Evolutionary conservation across 2,888 invertebrate genomes (phyloP), one percentile per base, ranked within the genome.

Genomic region (Chrysolina haemoptera): DNA sequence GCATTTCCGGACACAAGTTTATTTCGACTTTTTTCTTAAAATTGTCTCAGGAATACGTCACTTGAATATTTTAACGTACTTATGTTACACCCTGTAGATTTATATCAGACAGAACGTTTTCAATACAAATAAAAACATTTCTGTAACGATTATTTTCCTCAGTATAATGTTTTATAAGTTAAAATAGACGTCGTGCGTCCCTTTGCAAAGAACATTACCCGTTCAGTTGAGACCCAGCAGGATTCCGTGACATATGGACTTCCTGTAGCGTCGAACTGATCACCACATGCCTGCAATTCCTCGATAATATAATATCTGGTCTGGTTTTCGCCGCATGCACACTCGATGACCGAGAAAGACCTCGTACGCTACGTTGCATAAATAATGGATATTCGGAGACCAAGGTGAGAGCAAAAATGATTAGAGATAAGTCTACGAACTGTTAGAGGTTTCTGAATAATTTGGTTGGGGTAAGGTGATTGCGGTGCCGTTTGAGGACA

Each of bases 321-420:
- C 14, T 59, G 10, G 35, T 27, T 59, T 53, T 18, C 20, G 55
- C 22, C 55, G 22, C 55, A 55, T 20, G 22, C 18, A 55, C 14
- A 8, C 59, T 35, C 59, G 59, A 14, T 59, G 16, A 8, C 35
- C 27, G 53, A 53, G 53, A 18, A 53, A 53, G 53, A 53, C 53
- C 53, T 11, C 18, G 53, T 53, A 12, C 53, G 53, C 20, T 18
- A 18, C 53, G 53, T 11, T 53, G 53, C 53, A 53, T 53, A 20
- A 53, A 53, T 53, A 53, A 53, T 20, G 53, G 5, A 20, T n/a
- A n/a, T 18, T 1, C 20, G 10, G 10, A 20, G 20, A 53, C 53
- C 53, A 53, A 53, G 53, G 53, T 53, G 53, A 53, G 53, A 20
- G 53, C 53, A 53, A 53, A 53, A 53, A 10, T 53, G 53, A 53